A percentile compares a stretch with the other conserved stretches of the same genome.
phyloP scores from a whole-genome alignment of 2,113 vertebrate species.

The Macaca nemestrina region DNA sequence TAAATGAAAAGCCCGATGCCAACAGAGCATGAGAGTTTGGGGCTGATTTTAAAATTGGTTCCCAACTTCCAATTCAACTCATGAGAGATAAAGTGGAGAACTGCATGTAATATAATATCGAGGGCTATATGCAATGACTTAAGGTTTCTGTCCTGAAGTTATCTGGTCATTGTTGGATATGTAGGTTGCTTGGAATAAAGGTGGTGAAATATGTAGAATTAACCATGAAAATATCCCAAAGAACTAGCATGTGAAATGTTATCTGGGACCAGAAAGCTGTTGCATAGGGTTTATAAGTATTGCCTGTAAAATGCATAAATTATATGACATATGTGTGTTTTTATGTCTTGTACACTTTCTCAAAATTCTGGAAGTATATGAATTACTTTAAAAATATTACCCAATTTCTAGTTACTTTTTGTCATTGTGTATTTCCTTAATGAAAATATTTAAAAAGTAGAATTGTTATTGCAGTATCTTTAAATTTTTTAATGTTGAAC shows the following conservation, averaged over 20 bases:
- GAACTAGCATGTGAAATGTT: background rate
- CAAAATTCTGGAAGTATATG: background rate
- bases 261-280: background rate
- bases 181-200: background rate
- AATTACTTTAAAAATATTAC: background rate
- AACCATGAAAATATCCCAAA: background rate
- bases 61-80: background rate
- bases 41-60: slow-evolving; percentile 9
- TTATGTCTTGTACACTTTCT: background rate
- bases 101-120: background rate
- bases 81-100: background rate
- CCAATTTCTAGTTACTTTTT: background rate
- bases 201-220: background rate
- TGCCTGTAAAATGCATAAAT: background rate
- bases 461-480: background rate
- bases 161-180: background rate
- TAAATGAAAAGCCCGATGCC: background rate
- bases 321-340: background rate
- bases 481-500: background rate
- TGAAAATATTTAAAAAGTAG: background rate
- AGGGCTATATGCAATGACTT: background rate
- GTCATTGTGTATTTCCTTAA: slow-evolving; percentile 7
- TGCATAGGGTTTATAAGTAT: background rate
- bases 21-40: background rate
- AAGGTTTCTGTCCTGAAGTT: background rate